phyloP scores from a whole-genome alignment of 2,888 invertebrate species.

The Anodontia alba region DNA sequence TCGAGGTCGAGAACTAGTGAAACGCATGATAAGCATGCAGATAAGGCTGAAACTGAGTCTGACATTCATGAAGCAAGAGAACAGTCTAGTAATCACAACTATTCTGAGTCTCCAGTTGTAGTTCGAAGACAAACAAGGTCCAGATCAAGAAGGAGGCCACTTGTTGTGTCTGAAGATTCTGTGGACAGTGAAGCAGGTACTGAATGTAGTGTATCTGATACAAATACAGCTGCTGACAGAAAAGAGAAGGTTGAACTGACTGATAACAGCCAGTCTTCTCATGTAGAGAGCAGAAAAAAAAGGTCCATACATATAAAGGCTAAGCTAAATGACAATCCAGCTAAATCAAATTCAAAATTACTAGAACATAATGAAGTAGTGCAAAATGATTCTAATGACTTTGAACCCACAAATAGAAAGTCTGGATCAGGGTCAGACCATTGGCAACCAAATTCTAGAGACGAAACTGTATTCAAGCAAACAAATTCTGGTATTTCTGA shows the following conservation, averaged over 20 bases:
- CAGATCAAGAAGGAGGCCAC: constrained; percentile 19
- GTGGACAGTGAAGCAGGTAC: not conserved
- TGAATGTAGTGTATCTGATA: not conserved
- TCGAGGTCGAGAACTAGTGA: not conserved
- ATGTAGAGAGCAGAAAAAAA: not conserved
- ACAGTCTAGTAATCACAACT: not conserved
- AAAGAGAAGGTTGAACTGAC: not conserved
- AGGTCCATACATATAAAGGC: not conserved
- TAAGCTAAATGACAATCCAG: not conserved
- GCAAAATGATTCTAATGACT: not conserved
- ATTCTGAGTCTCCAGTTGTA: not conserved
- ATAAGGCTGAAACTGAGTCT: not conserved
- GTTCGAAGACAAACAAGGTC: constrained; percentile 19
- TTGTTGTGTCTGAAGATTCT: not conserved
- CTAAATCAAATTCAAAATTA: not conserved
- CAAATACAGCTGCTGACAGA: not conserved
- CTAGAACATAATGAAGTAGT: not conserved
- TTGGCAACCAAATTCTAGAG: too few species aligned
- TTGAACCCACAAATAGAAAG: not conserved
- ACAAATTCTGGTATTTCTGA: not conserved
- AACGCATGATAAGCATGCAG: not conserved
- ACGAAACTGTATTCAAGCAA: too few species aligned
- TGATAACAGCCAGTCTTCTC: not conserved
- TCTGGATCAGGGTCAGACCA: not conserved
- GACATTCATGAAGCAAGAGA: not conserved